Evolutionary conservation across 2,797 vertebrate species (phyloP), one percentile per base, ranked within the genome.

Genomic region (Chlorospingus flavigularis): DNA sequence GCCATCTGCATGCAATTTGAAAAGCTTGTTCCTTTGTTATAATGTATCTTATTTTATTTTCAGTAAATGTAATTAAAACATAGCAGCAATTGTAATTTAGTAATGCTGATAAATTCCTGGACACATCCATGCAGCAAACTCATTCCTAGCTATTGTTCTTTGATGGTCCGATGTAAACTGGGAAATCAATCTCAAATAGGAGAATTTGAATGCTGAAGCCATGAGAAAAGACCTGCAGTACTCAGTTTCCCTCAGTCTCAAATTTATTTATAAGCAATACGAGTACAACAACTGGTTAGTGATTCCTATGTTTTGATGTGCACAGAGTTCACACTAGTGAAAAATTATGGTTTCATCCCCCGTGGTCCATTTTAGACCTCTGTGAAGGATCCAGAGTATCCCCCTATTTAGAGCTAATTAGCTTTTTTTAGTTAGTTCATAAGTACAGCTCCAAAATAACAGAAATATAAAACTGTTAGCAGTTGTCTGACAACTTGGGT

Each of bases 351-450:
- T 10, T 85, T n/a, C 33, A 35, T 19, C 2, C 6, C 1, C 13
- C 21, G 11, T 16, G 3, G 1, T 48, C 26, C 9, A 21, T 42
- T 85, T 85, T 53, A 74, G 23, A 67, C 1, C 3, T 35, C 28
- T 75, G 2, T 6, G 8, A 51, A 23, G 24, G 28, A 62, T 57
- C 21, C n/a, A 54, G 19, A 4, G 0, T 28, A 61, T 53, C 11
- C 18, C 7, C 17, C 50, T 43, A 48, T 13, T 9, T 26, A 58
- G 12, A 39, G 7, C 43, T 9, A 74, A 63, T 37, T 51, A 60
- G 3, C 0, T 1, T 28, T 74, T 57, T 1, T 75, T 50, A 30
- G 0, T 0, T 19, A 33, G 13, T 13, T 53, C 25, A 5, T 26
- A 70, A 75, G 11, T 24, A 39, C 24, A 81, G 8, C 11, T 21